These are phyloP conservation scores for Zingel zingel DNA, from an alignment of 2,113 vertebrate species.

Conservation along the genomic window DNA sequence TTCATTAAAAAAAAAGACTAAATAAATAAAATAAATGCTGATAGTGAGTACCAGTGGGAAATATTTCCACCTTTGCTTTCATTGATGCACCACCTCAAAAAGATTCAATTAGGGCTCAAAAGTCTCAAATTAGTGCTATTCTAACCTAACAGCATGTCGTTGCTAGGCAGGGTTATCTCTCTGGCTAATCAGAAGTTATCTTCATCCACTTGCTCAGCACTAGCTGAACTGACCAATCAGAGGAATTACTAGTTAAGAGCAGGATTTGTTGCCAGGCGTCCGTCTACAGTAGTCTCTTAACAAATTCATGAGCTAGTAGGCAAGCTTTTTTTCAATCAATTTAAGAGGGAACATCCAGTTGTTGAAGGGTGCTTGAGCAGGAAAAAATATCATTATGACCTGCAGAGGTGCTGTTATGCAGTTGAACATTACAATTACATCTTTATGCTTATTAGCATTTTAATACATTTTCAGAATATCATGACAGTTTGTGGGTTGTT, in stretches of 20 bases:
- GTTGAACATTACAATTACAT: neutral
- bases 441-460: neutral
- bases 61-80: neutral
- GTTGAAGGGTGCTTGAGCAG: constrained; percentile 8
- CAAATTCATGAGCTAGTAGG: constrained; percentile 48
- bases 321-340: constrained; percentile 27
- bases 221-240: constrained; percentile 41
- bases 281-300: neutral
- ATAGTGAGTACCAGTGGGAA: neutral
- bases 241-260: constrained; percentile 23
- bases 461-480: neutral
- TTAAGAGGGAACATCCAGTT: neutral
- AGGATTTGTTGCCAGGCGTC: constrained; percentile 68
- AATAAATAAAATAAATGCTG: constrained; percentile 14
- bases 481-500: neutral
- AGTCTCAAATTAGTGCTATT: constrained; percentile 21
- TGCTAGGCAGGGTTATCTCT: constrained; percentile 73
- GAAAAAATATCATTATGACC: neutral
- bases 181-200: constrained; percentile 48
- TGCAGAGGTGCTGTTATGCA: neutral
- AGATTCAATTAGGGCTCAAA: constrained; percentile 4
- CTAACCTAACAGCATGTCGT: constrained; percentile 33
- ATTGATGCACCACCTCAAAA: neutral
- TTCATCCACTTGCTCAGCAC: constrained; percentile 21
- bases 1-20: constrained; percentile 14